These are phyloP conservation scores for Phycodurus eques DNA, from an alignment of 2,113 vertebrate species.

Conservation along the genomic window DNA sequence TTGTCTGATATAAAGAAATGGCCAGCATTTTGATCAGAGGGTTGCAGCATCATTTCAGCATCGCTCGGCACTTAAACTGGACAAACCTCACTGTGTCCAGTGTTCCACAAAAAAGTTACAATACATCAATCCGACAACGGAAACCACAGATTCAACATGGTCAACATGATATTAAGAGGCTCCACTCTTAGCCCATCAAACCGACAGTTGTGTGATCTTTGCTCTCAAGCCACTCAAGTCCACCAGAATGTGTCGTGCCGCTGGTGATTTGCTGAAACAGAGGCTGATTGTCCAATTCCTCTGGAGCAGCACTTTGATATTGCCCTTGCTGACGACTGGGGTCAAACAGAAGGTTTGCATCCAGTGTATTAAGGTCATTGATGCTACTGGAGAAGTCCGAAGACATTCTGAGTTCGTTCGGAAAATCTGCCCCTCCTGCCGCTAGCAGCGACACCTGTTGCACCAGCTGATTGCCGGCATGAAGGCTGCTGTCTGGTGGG, in stretches of 20 bases:
- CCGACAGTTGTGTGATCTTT: slow-evolving; percentile 98
- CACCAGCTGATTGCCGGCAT: slow-evolving; percentile 79
- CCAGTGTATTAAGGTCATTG: slow-evolving; percentile 92
- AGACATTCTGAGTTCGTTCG: slow-evolving; percentile 88
- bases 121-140: slow-evolving; percentile 19
- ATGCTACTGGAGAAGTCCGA: slow-evolving; percentile 95
- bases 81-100: slow-evolving; percentile 84
- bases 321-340: slow-evolving; percentile 91
- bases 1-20: slow-evolving; percentile 49
- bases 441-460: slow-evolving; percentile 83
- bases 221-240: slow-evolving; percentile 97
- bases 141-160: slow-evolving; percentile 28
- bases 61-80: slow-evolving; percentile 89
- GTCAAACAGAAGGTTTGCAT: slow-evolving; percentile 95
- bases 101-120: slow-evolving; percentile 81
- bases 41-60: slow-evolving; percentile 79
- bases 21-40: slow-evolving; percentile 68
- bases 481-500: slow-evolving; percentile 79
- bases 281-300: slow-evolving; percentile 90
- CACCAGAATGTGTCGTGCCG: slow-evolving; percentile 86
- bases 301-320: slow-evolving; percentile 87
- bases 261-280: slow-evolving; percentile 95
- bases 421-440: slow-evolving; percentile 78
- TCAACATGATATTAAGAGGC: slow-evolving; percentile 57
- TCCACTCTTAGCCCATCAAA: slow-evolving; percentile 86